Base-by-base conservation (phyloP, 1,140 invertebrate genomes). In the Aricia agestis region DNA sequence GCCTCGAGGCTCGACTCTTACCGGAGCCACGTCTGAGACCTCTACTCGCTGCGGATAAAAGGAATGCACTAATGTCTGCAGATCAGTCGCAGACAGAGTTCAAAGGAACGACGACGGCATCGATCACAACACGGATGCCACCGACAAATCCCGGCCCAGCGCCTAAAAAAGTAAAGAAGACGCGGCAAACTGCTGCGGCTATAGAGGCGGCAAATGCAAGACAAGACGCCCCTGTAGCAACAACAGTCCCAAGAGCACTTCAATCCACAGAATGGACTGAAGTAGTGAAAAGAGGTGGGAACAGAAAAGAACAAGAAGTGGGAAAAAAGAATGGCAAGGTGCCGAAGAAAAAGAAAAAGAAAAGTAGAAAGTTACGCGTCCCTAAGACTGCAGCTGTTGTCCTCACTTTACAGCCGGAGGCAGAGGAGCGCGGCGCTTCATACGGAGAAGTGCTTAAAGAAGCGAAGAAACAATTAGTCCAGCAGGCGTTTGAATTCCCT, bases 11-110 rank as follows among this genome's bases (percentile, higher is more conserved):
- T 15, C 19, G 68, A 11, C 68, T 69, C 25, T 45, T 61, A 6
- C 68, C 68, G 6, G 68, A 61, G 57, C 68, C 68, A 36, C 68
- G 68, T 10, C 68, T 69, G 6, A 52, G 68, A 6, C 68, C 57
- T 2, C 68, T 57, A 4, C 58, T 69, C 25, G 68, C 68, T 2
- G 52, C n/a, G 2, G 68, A 69, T 19, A 69, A 10, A 31, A 41
- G 6, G 19, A 17, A 2, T 52, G 25, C 25, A 6, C 2, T 57
- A n/a, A 13, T 32, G 31, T 5, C 32, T 18, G 36, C 36, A 36
- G 36, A 36, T 1, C 36, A 7, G 36, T 36, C 36, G 7, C 36
- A 36, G 36, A 36, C 36, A 6, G 36, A 9, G 36, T 9, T 9
- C 36, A 36, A 6, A 36, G 36, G 9, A 36, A 36, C 2, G 6